Percentiles rank a stretch among this genome's conserved stretches.
phyloP scores from a whole-genome alignment of 2,797 vertebrate genomes.

The Eleutherodactylus coqui region DNA sequence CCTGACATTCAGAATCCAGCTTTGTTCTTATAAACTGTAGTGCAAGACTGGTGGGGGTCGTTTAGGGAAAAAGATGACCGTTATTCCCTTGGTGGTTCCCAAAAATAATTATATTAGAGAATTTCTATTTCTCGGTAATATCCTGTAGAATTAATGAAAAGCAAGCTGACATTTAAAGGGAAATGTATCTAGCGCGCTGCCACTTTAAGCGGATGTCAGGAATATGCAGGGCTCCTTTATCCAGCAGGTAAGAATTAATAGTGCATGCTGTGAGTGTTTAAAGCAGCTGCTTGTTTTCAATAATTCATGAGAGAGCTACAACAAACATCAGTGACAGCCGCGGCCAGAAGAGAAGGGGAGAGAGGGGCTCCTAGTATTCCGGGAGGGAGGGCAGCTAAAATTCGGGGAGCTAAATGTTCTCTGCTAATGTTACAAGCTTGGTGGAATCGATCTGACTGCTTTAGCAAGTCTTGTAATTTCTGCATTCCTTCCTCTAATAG shows the following conservation, averaged over 20 bases:
- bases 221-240: constrained; percentile 27
- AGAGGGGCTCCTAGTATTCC: neutral
- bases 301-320: constrained; percentile 53
- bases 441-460: constrained; percentile 9
- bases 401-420: neutral
- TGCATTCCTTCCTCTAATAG: neutral
- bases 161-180: neutral
- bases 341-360: constrained; percentile 22
- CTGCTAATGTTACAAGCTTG: constrained; percentile 5
- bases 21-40: neutral
- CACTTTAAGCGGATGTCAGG: constrained; percentile 4
- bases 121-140: neutral
- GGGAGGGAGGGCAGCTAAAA: neutral
- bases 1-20: neutral
- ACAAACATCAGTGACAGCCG: constrained; percentile 49
- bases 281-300: constrained; percentile 47
- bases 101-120: neutral
- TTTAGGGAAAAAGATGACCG: neutral
- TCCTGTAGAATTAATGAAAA: neutral
- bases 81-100: too few relatives aligned
- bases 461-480: neutral
- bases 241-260: constrained; percentile 55
- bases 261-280: constrained; percentile 60
- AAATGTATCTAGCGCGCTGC: neutral
- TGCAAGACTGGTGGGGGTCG: neutral